Evolutionary conservation across 2,113 vertebrate species (phyloP).

Genomic region (Neogobius melanostomus): DNA sequence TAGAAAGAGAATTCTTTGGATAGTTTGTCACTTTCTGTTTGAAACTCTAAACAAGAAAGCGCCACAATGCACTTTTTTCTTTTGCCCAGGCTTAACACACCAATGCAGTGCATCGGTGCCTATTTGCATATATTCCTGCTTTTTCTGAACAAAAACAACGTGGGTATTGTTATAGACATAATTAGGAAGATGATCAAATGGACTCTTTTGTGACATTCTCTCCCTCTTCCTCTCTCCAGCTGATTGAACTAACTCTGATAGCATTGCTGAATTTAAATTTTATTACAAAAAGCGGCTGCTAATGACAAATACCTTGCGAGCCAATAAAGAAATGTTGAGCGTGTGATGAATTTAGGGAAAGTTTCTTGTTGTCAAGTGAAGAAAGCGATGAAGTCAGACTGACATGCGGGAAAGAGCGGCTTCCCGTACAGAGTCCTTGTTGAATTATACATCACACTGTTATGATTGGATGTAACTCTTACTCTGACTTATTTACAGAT

Average conservation of each 20-base stretch:
- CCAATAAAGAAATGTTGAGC: slow-evolving; percentile 38
- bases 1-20: slow-evolving; percentile 73
- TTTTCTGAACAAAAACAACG: slow-evolving; percentile 69
- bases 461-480: slow-evolving; percentile 76
- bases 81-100: slow-evolving; percentile 50
- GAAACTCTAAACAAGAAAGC: slow-evolving; percentile 74
- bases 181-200: slow-evolving; percentile 75
- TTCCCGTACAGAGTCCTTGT: slow-evolving; percentile 57
- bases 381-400: slow-evolving; percentile 36
- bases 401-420: slow-evolving; percentile 36
- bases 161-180: slow-evolving; percentile 68
- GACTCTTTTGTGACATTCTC: slow-evolving; percentile 46
- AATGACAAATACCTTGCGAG: slow-evolving; percentile 40
- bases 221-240: slow-evolving; percentile 40
- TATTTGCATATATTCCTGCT: slow-evolving; percentile 70
- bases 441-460: slow-evolving; percentile 77
- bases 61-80: slow-evolving; percentile 62
- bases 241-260: slow-evolving; percentile 40
- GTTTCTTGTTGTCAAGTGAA: slow-evolving; percentile 48
- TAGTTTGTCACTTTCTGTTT: slow-evolving; percentile 67
- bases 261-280: slow-evolving; percentile 21
- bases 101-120: slow-evolving; percentile 43
- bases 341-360: slow-evolving; percentile 45
- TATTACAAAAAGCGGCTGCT: slow-evolving; percentile 29
- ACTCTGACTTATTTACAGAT: slow-evolving; percentile 73